Evolutionary conservation across 2,888 invertebrate genomes (phyloP), one percentile per base, ranked within the genome.

Genomic region (Willowsia nigromaculata): DNA sequence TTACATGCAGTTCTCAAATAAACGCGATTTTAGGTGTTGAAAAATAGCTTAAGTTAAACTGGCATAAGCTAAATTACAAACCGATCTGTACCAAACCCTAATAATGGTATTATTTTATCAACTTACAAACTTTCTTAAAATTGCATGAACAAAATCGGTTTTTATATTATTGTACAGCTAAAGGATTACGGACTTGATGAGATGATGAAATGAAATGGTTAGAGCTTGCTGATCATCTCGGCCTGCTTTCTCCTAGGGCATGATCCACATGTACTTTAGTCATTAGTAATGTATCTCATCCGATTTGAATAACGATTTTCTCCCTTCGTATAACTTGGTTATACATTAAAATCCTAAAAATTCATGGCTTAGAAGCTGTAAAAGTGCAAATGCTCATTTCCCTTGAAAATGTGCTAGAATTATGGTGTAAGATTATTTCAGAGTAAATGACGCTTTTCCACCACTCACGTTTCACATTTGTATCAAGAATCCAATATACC

Each of bases 241-340:
- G 62, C 56, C 62, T 37, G 4, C 59, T 76, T 50, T 33, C 76
- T 62, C 50, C 76, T 56, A 50, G 15, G 13, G 27, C 84, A 50
- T 13, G 22, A 65, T 25, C 59, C 81, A 53, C 59, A 84, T 87
- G 43, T 25, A 27, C 87, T 62, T 87, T n/a, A n/a, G 85, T 84
- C 89, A 71, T 87, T 84, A 83, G 71, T 85, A 87, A 78, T 78
- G 56, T 78, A 80, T 87, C 78, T 89, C 78, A 53, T 83, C 43
- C 78, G 30, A 59, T 40, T 59, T 71, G 18, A 71, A 43, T 37
- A 37, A 13, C 9, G 18, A 62, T 25, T 65, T n/a, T n/a, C n/a
- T 76, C 11, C 15, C 33, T 50, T 27, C 30, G 9, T 43, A 74
- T 13, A 22, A 4, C 30, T 25, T 30, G 22, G 37, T 56, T 11